Evolutionary conservation across 2,797 vertebrate species (phyloP).

Genomic region (Syndactyla subalaris): DNA sequence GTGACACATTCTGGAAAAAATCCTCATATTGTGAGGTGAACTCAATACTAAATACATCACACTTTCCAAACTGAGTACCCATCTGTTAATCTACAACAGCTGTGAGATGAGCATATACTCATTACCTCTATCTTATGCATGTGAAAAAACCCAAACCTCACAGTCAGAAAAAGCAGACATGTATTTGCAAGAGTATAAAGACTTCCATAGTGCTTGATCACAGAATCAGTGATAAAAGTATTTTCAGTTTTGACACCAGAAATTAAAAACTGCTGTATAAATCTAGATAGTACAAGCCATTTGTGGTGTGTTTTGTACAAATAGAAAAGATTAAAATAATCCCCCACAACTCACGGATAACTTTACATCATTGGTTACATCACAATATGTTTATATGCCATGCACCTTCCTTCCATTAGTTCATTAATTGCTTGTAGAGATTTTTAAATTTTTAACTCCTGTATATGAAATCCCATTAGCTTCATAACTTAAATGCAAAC

Average conservation of each 20-base stretch:
- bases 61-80: background rate
- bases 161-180: background rate
- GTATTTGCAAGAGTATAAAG: background rate
- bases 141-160: rapidly evolving
- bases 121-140: background rate
- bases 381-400: background rate
- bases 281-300: background rate
- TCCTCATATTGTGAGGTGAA: background rate
- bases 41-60: background rate
- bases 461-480: background rate
- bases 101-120: background rate
- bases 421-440: background rate
- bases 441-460: background rate
- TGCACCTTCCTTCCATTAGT: background rate
- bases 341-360: background rate
- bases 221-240: background rate
- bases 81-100: background rate
- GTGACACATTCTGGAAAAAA: background rate
- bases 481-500: background rate
- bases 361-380: background rate
- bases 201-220: background rate
- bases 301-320: background rate
- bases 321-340: rapidly evolving
- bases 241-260: background rate
- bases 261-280: background rate